Evolutionary conservation across 2,797 vertebrate species (phyloP).

Genomic region (Argyrosomus regius): DNA sequence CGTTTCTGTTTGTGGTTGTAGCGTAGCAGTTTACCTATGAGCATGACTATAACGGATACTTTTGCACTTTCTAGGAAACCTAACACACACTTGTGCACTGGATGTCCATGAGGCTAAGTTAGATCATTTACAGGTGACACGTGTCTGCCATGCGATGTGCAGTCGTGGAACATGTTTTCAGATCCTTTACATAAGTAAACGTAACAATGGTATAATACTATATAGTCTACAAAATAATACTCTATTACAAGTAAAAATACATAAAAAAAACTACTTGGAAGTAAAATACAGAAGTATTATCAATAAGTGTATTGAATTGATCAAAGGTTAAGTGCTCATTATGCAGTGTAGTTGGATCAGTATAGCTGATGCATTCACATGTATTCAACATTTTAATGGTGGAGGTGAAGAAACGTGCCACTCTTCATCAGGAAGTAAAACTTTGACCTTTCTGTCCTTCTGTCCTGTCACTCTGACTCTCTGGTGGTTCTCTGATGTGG

Average conservation of each 20-base stretch:
- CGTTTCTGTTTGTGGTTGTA: not conserved
- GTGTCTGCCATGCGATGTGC: conserved; percentile 5
- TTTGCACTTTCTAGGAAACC: conserved; percentile 53
- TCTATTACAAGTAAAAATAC: not conserved
- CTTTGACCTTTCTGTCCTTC: not conserved
- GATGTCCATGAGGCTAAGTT: not conserved
- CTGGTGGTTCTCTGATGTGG: not conserved
- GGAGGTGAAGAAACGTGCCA: not conserved
- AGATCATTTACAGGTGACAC: conserved; percentile 24
- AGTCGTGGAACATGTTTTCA: not conserved
- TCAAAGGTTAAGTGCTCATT: not conserved
- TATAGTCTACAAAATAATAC: not conserved
- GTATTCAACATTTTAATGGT: not conserved
- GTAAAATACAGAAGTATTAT: not conserved
- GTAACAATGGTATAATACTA: too few relatives aligned
- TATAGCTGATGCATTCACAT: not conserved
- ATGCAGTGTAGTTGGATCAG: not conserved
- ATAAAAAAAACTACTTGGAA: not conserved
- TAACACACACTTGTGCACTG: conserved; percentile 19
- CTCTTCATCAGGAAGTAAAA: not conserved
- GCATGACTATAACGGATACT: conserved; percentile 15
- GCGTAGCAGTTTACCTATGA: not conserved
- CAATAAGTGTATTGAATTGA: not conserved
- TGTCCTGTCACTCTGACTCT: not conserved
- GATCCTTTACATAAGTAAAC: not conserved